Percentiles rank a stretch among this genome's conserved stretches.
Evolutionary conservation across 2,113 vertebrate species (phyloP).

Genomic region (Entomyzon cyanotis): DNA sequence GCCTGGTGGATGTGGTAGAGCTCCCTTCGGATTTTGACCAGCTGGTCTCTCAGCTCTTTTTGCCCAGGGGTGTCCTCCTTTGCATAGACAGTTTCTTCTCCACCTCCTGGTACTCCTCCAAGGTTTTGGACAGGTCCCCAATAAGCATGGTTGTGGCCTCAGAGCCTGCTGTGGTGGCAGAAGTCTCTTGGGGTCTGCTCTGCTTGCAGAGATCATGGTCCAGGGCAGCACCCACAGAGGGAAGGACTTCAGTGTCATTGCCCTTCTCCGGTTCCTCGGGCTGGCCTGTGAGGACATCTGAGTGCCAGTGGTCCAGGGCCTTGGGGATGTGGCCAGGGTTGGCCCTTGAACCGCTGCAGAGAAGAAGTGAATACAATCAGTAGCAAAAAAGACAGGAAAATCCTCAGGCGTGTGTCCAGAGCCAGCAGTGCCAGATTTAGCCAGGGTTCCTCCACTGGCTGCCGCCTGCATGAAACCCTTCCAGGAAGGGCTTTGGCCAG

Average conservation of each 20-base stretch:
- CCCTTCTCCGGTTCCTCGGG: conserved; percentile 25
- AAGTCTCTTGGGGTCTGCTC: neutral
- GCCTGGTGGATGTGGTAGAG: conserved; percentile 91
- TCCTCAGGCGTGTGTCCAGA: neutral
- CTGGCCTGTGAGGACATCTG: neutral
- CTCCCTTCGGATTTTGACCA: conserved; percentile 89
- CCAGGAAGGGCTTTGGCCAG: neutral
- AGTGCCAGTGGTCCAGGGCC: conserved; percentile 67
- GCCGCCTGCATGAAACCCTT: neutral
- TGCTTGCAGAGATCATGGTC: conserved; percentile 29
- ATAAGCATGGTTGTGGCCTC: conserved; percentile 78
- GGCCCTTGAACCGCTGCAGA: conserved; percentile 33
- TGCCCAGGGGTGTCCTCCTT: conserved; percentile 82
- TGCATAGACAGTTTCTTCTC: conserved; percentile 84
- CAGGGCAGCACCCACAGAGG: neutral
- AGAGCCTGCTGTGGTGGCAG: conserved; percentile 22
- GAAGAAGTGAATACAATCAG: neutral
- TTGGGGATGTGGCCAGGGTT: conserved; percentile 40
- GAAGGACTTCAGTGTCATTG: conserved; percentile 46
- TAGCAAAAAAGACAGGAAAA: neutral
- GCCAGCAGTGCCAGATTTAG: neutral
- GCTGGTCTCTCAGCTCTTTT: conserved; percentile 87
- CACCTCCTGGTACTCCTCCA: conserved; percentile 88
- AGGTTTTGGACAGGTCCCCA: conserved; percentile 84
- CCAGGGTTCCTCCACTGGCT: neutral